Evolutionary conservation across 1,140 invertebrate genomes (phyloP).

Genomic region (Pseudomyrmex concolor): DNA sequence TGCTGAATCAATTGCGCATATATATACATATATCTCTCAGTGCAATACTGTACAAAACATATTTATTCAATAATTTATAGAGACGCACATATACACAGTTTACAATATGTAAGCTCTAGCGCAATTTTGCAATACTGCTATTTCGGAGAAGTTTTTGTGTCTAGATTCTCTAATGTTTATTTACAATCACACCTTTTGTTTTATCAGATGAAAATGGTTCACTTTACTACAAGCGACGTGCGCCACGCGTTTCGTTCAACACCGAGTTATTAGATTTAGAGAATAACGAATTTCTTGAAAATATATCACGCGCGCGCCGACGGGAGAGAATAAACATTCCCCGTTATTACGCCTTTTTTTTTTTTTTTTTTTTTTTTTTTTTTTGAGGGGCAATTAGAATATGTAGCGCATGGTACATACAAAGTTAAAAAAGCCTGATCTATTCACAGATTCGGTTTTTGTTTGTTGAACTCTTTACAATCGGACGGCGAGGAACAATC

Average conservation of each 20-base stretch:
- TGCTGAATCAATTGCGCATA: neutral
- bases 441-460: constrained; percentile 44
- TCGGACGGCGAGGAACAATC: too few species aligned
- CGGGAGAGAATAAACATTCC: too few species aligned
- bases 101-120: constrained; percentile 75
- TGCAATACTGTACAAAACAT: constrained; percentile 81
- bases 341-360: too few species aligned
- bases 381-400: constrained; percentile 62
- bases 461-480: constrained; percentile 31
- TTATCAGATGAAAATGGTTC: constrained; percentile 63
- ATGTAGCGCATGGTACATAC: constrained; percentile 75
- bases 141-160: constrained; percentile 63
- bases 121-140: constrained; percentile 72
- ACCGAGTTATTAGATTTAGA: neutral
- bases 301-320: constrained; percentile 51
- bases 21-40: too few species aligned
- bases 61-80: constrained; percentile 83
- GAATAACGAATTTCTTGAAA: constrained; percentile 62
- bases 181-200: constrained; percentile 75
- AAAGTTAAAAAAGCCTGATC: constrained; percentile 71
- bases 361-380: too few species aligned
- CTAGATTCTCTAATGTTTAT: constrained; percentile 71
- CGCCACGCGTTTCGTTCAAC: constrained; percentile 63
- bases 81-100: constrained; percentile 75
- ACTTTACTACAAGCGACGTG: constrained; percentile 72